Base-by-base conservation (phyloP, 2,888 invertebrate genomes). In the Lumbricus terrestris region DNA sequence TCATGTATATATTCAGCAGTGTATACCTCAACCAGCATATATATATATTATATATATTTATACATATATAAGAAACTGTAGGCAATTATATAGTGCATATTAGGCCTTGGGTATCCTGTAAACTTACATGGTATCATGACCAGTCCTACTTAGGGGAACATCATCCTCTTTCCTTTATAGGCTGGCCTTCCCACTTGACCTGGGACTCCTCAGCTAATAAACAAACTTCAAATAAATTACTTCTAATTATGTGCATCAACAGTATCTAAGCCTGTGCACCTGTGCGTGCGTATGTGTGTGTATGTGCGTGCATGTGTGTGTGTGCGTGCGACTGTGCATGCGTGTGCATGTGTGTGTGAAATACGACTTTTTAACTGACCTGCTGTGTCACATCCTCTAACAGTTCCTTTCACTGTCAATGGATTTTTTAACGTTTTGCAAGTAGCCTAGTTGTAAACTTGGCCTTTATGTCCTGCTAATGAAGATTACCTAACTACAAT, bases 11-110 rank as follows among this genome's bases (percentile, higher is more conserved):
- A n/a, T n/a, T n/a, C n/a, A n/a, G 2, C 16, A 42, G 16, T 42
- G 3, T 42, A 2, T 6, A 42, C 18, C 18, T 16, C 42, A 42
- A 42, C 42, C 42, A 13, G 42, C 18, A 88, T 88, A 88, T 88
- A 88, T 88, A 88, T 88, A 88, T 88, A 88, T 38, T 88, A 38
- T 37, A 38, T 38, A 85, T 85, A 85, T 85, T n/a, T 35, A 85
- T 85, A n/a, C 3, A 47, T 42, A 2, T 23, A 47, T 13, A 47
- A 47, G 23, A 20, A 23, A 20, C 8, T 47, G 47, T 47, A n/a
- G 15, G 23, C 23, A n/a, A 69, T 16, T 29, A 29, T 54, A 29
- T 6, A n/a, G 29, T 69, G n/a, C 11, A n/a, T 29, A n/a, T 69
- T n/a, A 0, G n/a, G 11, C n/a, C 1, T 69, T 69, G 29, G 69